phyloP scores from a whole-genome alignment of 2,888 invertebrate species.

The Sarcophaga carnaria region DNA sequence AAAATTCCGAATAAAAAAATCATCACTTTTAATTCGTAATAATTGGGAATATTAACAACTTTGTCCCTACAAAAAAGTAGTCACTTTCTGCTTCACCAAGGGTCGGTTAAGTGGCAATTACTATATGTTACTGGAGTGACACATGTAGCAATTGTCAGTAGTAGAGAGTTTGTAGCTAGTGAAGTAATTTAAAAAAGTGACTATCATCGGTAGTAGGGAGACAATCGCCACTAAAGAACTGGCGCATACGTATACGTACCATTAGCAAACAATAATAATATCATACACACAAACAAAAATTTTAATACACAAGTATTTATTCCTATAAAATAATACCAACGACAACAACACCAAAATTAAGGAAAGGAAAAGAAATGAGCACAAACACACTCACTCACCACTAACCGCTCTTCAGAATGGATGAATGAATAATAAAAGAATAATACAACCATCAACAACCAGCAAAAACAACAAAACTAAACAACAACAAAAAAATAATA shows the following conservation, averaged over 20 bases:
- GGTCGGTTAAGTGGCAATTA: too few relatives aligned
- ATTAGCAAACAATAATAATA: slow-evolving; percentile 29
- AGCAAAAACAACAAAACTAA: slow-evolving; percentile 25
- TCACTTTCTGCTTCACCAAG: too few relatives aligned
- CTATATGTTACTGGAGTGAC: too few relatives aligned
- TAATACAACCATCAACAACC: slow-evolving; percentile 11
- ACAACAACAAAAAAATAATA: slow-evolving; percentile 36
- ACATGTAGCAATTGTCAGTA: too few relatives aligned
- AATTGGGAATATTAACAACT: too few relatives aligned
- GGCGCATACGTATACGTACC: not conserved
- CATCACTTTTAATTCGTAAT: too few relatives aligned
- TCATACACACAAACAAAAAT: slow-evolving; percentile 16
- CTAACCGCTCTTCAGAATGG: slow-evolving; percentile 7
- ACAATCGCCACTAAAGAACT: not conserved
- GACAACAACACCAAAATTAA: not conserved
- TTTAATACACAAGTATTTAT: not conserved
- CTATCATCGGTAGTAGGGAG: too few relatives aligned
- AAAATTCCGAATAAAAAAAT: too few relatives aligned
- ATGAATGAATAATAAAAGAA: slow-evolving; percentile 24
- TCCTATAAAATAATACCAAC: not conserved
- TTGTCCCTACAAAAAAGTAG: too few relatives aligned
- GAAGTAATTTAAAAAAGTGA: too few relatives aligned
- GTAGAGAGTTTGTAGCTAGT: too few relatives aligned
- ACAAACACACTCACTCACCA: slow-evolving; percentile 10
- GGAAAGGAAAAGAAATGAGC: not conserved